phyloP scores from a whole-genome alignment of 1,140 invertebrate genomes.

The Ptiloglossa arizonensis region DNA sequence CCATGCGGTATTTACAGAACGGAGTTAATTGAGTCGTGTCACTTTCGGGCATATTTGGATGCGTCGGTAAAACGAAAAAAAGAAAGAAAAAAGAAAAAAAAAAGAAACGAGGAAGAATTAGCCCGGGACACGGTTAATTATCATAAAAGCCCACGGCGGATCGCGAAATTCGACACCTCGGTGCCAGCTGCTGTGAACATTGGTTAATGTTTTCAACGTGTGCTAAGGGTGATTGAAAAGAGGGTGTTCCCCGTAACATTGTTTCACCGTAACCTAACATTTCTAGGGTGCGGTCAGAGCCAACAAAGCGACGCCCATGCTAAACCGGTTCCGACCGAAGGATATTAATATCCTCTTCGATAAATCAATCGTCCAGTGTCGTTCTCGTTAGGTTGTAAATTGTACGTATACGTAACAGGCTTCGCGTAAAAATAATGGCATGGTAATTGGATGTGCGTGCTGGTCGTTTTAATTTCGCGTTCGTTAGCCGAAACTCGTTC shows the following conservation, averaged over 20 bases:
- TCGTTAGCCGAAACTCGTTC: slow-evolving; percentile 24
- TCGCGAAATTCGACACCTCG: neutral
- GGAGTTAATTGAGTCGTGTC: neutral
- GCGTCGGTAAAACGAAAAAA: neutral
- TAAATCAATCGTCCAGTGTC: slow-evolving; percentile 49
- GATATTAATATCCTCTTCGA: slow-evolving; percentile 48
- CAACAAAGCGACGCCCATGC: slow-evolving; percentile 63
- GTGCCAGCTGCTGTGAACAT: neutral
- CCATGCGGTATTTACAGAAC: neutral
- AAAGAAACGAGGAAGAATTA: neutral
- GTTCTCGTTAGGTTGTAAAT: slow-evolving; percentile 37
- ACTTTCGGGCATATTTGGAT: neutral
- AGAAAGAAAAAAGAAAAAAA: neutral
- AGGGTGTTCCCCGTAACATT: slow-evolving; percentile 51
- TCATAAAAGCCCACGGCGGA: neutral
- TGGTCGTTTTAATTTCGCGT: slow-evolving; percentile 24
- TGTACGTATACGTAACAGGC: slow-evolving; percentile 23
- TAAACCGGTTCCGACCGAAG: slow-evolving; percentile 38
- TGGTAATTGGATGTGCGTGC: slow-evolving; percentile 30
- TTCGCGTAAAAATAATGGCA: slow-evolving; percentile 30
- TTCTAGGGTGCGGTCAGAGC: slow-evolving; percentile 62
- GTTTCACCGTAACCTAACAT: slow-evolving; percentile 48
- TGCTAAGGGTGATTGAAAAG: slow-evolving; percentile 62
- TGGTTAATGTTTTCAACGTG: slow-evolving; percentile 42
- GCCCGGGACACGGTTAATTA: slow-evolving; percentile 12